These are phyloP conservation scores for Ptychochromis oligacanthus DNA, from an alignment of 2,113 vertebrate species.

Conservation along the genomic window DNA sequence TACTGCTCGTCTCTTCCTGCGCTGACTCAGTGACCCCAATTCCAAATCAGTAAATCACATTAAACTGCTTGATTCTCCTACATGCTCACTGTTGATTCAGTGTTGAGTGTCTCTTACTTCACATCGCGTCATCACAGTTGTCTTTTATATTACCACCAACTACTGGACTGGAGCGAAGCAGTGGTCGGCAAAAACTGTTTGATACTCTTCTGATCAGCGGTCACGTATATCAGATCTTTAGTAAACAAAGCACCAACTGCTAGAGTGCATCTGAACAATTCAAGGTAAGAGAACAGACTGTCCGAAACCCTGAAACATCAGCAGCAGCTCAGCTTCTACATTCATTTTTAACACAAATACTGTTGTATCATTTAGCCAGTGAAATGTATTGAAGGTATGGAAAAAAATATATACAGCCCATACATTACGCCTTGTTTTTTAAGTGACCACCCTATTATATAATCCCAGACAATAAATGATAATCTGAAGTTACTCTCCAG, in stretches of 20 bases:
- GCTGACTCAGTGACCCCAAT: slow-evolving; percentile 7
- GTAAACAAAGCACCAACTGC: not conserved
- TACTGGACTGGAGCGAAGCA: not conserved
- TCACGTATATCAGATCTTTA: not conserved
- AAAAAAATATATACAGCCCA: not conserved
- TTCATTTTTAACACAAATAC: not conserved
- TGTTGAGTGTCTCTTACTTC: not conserved
- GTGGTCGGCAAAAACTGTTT: not conserved
- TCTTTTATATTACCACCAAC: not conserved
- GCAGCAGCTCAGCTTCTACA: too few species aligned
- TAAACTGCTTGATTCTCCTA: slow-evolving; percentile 1
- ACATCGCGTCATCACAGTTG: not conserved
- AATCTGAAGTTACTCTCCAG: not conserved
- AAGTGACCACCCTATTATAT: not conserved
- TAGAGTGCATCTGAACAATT: not conserved
- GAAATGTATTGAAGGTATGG: not conserved
- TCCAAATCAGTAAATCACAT: slow-evolving; percentile 7
- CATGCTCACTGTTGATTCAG: not conserved
- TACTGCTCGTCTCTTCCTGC: not conserved
- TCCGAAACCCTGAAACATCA: not conserved
- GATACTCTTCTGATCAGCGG: not conserved
- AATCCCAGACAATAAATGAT: not conserved
- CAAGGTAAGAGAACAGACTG: not conserved
- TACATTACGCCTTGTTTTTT: not conserved
- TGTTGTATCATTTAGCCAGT: not conserved